Evolutionary conservation across 2,113 vertebrate species (phyloP).

Genomic region (Panurus biarmicus): DNA sequence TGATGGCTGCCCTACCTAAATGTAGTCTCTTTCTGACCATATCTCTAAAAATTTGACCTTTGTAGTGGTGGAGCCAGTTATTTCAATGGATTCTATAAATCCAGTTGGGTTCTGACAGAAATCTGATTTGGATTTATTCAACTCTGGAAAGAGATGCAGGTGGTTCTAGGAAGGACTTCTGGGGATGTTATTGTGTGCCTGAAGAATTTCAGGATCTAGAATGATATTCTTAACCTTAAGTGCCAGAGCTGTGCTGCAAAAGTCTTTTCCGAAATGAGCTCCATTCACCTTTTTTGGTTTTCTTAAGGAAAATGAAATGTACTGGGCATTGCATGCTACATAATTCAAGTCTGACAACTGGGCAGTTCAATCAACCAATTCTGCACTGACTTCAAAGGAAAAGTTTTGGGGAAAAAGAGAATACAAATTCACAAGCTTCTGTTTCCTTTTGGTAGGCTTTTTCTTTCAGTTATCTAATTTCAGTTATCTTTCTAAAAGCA

Average conservation of each 20-base stretch:
- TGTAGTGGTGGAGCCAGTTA: background rate
- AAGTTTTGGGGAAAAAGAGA: background rate
- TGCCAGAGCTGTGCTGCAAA: background rate
- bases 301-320: background rate
- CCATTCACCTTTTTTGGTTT: background rate
- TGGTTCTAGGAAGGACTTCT: background rate
- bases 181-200: fast-evolving
- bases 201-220: background rate
- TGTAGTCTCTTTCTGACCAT: background rate
- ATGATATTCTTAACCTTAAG: background rate
- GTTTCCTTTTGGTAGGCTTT: background rate
- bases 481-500: background rate
- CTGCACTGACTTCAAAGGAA: background rate
- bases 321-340: fast-evolving
- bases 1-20: background rate
- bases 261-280: background rate
- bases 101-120: background rate
- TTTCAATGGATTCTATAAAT: background rate
- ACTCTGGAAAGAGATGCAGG: background rate
- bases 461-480: background rate
- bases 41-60: background rate
- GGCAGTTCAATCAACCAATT: background rate
- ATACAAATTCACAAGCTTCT: background rate
- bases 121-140: background rate
- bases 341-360: background rate